phyloP scores from a whole-genome alignment of 2,797 vertebrate genomes.

The Halcyon chelicuti region DNA sequence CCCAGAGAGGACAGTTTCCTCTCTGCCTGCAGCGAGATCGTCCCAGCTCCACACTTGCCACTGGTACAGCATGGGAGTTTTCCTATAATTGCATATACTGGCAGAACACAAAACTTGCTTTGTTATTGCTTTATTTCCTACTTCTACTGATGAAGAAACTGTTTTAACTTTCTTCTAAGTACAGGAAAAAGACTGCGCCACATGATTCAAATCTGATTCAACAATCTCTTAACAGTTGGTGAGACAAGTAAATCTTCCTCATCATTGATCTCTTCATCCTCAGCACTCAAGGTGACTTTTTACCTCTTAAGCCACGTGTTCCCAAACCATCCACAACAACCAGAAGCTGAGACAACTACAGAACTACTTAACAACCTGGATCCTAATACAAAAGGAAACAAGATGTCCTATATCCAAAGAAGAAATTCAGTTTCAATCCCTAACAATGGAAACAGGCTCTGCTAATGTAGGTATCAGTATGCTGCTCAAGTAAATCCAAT shows the following conservation, averaged over 20 bases:
- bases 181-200: background rate
- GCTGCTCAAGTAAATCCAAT: background rate
- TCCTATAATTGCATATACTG: background rate
- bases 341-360: background rate
- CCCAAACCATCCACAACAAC: background rate
- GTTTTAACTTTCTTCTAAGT: background rate
- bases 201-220: background rate
- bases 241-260: background rate
- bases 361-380: background rate
- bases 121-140: background rate
- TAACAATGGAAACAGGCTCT: background rate
- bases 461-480: background rate
- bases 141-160: background rate
- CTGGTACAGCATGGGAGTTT: background rate
- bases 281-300: background rate
- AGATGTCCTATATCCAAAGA: background rate
- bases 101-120: background rate
- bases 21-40: background rate
- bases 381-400: background rate
- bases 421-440: background rate
- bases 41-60: background rate
- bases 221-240: background rate
- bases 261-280: background rate
- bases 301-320: background rate
- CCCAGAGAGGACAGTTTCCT: background rate